Evolutionary conservation across 2,888 invertebrate genomes (phyloP), one percentile per base, ranked within the genome.

Genomic region (Rugalucina vietnamica): DNA sequence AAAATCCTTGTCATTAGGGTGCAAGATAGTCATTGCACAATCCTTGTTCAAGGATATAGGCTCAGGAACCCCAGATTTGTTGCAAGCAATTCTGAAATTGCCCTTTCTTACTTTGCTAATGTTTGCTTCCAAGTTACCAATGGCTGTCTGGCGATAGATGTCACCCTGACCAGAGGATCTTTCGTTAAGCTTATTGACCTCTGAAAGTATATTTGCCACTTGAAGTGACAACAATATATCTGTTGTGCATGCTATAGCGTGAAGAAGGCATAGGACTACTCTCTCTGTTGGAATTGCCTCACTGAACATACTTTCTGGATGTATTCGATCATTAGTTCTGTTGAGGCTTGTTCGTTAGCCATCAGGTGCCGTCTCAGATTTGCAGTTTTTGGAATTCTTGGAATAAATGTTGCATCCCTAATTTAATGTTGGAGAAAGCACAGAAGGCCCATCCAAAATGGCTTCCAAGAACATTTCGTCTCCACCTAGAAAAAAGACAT

Each of bases 1-100:
- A 36, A 69, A 69, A 27, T 27, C 24, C 21, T 69, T 5, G 24
- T 5, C 14, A 27, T 69, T n/a, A 37, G 72, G 72, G n/a, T 43
- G 43, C 4, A 72, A 14, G 14, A 72, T 72, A 10, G 27, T 10
- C 12, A 72, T 5, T 72, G 72, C 72, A 72, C 36, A 18, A 24
- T 72, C 72, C 24, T 72, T 72, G 43, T 72, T 72, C 29, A 72
- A 43, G 10, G 37, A 39, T 8, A 72, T 43, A 4, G 72, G 72
- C 37, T 72, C 39, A 37, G 43, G 43, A 32, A n/a, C 43, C 12
- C 73, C 73, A 10, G 43, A 4, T 27, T 34, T 50, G 5, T 39
- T 24, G 27, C 24, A 73, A 1, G 5, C 3, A 43, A 73, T 5
- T 49, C 49, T 43, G 32, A 73, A 73, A 29, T 73, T 49, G 1